Base-by-base conservation (phyloP, 2,797 vertebrate genomes). In the Cossypha heuglini region DNA sequence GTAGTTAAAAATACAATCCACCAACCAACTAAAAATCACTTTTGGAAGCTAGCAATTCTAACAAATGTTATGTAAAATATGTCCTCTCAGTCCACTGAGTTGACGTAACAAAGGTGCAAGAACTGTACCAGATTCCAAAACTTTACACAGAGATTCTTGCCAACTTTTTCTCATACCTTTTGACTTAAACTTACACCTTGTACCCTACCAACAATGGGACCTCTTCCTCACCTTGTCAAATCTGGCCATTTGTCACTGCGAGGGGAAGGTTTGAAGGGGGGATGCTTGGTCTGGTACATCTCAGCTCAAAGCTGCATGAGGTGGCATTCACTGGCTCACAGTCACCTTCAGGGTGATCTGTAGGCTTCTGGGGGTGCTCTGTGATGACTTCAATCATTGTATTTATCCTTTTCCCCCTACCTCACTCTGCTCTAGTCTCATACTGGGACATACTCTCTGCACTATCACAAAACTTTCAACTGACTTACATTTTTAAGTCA, bases 361-460 rank as follows among this genome's bases (percentile, higher is more conserved):
- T 11, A 26, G 5, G 5, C 24, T 74, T 74, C 43, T 43, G 35
- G 63, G 31, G 1, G 19, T 79, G 21, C 10, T 82, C 45, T 66
- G 10, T 52, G 35, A 25, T 63, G 21, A 38, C 26, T 68, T 80
- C 11, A 31, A 7, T 59, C 0, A 19, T 3, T 11, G 4, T 22
- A 5, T 37, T 59, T 58, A n/a, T 16, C 6, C 10, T 31, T 73
- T 67, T 22, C 15, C 8, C 5, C 5, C 8, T 38, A 14, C 7
- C 2, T 4, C 25, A 40, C 25, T 61, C 37, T 72, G 16, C 5
- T 75, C 1, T 19, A 26, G 5, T 43, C 17, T 72, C 1, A 0
- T 68, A 26, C 10, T 86, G 5, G 0, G 3, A 49, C 16, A 28
- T 49, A 29, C 5, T 74, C 4, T 11, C 15, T 49, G 20, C 6